These are phyloP conservation scores for Drosophila leontia DNA, from an alignment of 1,140 invertebrate species.

Conservation along the genomic window DNA sequence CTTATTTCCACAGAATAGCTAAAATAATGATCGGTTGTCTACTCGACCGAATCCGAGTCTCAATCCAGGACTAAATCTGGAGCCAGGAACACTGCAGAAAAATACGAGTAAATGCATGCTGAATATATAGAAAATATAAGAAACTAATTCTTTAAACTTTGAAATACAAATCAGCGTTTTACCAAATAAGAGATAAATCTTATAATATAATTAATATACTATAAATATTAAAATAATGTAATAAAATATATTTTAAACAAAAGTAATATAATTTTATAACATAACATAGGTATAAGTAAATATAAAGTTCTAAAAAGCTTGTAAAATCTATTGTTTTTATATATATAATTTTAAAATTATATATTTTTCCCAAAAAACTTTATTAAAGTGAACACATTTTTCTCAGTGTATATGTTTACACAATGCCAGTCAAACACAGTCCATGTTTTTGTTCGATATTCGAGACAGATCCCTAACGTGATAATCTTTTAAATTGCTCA, in stretches of 20 bases:
- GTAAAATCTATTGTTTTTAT: too few species aligned
- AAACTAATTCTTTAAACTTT: background rate
- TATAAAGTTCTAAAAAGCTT: too few species aligned
- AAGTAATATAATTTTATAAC: too few species aligned
- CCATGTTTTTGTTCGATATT: constrained; percentile 59
- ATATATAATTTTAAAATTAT: too few species aligned
- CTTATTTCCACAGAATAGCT: constrained; percentile 63
- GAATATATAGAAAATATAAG: background rate
- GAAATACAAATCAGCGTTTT: too few species aligned
- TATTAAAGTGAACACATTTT: fast-evolving
- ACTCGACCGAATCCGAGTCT: constrained; percentile 50
- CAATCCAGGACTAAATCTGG: constrained; percentile 38
- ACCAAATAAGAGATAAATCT: too few species aligned
- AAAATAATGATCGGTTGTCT: constrained; percentile 67
- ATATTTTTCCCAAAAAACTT: background rate
- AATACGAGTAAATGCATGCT: background rate
- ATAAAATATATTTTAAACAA: too few species aligned
- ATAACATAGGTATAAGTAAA: too few species aligned
- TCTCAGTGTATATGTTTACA: constrained; percentile 57
- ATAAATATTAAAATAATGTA: too few species aligned
- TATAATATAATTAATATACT: too few species aligned
- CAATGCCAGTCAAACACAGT: constrained; percentile 57
- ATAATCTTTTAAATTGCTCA: constrained; percentile 82
- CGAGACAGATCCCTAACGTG: constrained; percentile 68
- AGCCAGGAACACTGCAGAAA: constrained; percentile 19